Base-by-base conservation (phyloP, 2,113 vertebrate genomes). In the Dendropsophus ebraccatus region DNA sequence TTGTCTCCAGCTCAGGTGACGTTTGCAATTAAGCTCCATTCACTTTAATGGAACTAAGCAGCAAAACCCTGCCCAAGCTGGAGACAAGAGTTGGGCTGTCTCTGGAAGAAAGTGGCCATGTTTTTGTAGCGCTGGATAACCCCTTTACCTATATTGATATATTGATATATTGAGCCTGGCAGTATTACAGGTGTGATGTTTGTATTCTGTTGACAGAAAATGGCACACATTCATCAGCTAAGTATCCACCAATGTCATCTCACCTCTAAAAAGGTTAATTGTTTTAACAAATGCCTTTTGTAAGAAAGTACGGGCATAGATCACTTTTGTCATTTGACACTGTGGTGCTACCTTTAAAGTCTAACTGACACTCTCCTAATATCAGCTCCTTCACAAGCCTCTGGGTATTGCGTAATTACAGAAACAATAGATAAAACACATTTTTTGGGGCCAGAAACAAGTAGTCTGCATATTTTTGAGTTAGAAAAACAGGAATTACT, bases 401-500 rank as follows among this genome's bases (percentile, higher is more conserved):
- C 52, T 37, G 32, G 52, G 50, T 41, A 12, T 16, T 16, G n/a
- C 6, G 10, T n/a, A 78, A 52, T 58, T 35, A 79, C 52, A 35
- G 21, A 19, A 54, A 78, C 50, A 35, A 54, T 58, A 37, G 52
- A 79, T 58, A 30, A 58, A 79, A 79, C 52, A 58, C 9, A 79
- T 54, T 35, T 52, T 78, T 25, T 17, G 30, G 12, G 3, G 3
- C 32, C 2, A n/a, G 16, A 41, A 19, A 41, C 13, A 54, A 76
- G 74, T 76, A 54, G 19, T 58, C 52, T 35, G 32, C 13, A 32
- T 37, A 37, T 37, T 79, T 14, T 54, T 19, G 19, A 37, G 76
- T 56, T 52, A 78, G 76, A 58, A 58, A 37, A 58, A 7, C 17
- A 79, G 47, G 74, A 52, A 79, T 79, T 56, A 54, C 28, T 41